These are phyloP conservation scores for Leuciscus idus DNA, from an alignment of 2,113 vertebrate species.

Conservation along the genomic window DNA sequence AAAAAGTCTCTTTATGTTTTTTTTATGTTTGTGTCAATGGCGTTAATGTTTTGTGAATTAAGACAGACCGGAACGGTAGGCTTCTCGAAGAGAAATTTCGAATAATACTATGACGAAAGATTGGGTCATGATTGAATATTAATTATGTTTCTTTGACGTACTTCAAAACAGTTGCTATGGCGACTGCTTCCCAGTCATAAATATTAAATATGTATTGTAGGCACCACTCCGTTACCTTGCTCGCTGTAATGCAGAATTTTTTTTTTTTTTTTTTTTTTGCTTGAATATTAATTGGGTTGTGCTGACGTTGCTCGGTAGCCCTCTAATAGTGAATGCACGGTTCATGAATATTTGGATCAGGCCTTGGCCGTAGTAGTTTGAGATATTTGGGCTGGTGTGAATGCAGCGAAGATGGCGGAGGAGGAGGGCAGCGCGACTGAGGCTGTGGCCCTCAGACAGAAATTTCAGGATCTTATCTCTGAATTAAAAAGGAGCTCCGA, in stretches of 20 bases:
- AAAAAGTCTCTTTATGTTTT: background rate
- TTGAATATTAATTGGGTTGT: constrained; percentile 52
- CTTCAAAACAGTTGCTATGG: constrained; percentile 4
- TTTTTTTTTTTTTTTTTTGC: background rate
- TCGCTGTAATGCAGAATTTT: background rate
- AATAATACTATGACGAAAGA: constrained; percentile 1
- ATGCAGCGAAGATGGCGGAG: constrained; percentile 99
- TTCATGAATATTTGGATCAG: constrained; percentile 25
- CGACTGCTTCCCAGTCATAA: constrained; percentile 7
- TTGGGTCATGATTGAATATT: background rate
- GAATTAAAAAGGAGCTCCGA: constrained; percentile 79
- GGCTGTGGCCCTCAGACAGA: constrained; percentile 82
- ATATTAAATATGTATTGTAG: background rate
- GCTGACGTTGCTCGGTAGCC: constrained; percentile 52
- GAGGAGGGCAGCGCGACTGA: constrained; percentile 88
- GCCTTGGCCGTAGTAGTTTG: constrained; percentile 41
- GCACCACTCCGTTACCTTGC: no score
- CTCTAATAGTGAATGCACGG: background rate
- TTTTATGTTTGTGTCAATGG: background rate
- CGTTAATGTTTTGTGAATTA: background rate
- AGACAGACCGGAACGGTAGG: background rate
- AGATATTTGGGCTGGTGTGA: constrained; percentile 91
- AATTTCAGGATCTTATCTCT: constrained; percentile 84
- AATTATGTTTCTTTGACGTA: constrained; percentile 1
- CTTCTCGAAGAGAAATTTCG: background rate